A percentile compares a stretch with the other conserved stretches of the same genome.
Conservation (phyloP, 2,888 invertebrate genomes). For the Disparrhopalites patrizii region DNA sequence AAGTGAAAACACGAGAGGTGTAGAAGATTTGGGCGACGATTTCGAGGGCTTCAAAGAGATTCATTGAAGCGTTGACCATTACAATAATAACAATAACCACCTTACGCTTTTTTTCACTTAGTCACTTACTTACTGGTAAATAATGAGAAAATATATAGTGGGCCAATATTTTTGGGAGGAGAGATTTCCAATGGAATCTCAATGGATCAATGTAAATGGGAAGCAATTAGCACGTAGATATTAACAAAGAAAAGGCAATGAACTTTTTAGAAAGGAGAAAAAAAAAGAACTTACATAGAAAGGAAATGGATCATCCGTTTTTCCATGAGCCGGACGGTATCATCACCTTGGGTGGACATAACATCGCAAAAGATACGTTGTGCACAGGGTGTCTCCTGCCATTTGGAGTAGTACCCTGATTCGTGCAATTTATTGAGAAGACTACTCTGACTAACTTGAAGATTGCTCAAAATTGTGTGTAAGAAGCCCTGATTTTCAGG, state of each 20-base stretch:
- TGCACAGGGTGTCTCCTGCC: constrained; percentile 73
- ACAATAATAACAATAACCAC: too few species aligned
- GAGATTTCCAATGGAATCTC: too few species aligned
- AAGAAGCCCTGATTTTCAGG: constrained; percentile 42
- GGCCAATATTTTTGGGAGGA: too few species aligned
- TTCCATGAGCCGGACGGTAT: constrained; percentile 70
- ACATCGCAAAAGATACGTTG: constrained; percentile 73
- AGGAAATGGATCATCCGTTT: constrained; percentile 72
- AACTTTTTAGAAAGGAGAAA: neutral
- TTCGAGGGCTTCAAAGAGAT: too few species aligned
- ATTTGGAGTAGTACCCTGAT: constrained; percentile 55
- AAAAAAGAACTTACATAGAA: constrained; percentile 62
- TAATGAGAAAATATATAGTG: too few species aligned
- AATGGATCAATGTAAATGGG: neutral
- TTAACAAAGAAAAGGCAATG: neutral
- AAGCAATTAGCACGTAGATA: neutral
- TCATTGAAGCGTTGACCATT: too few species aligned
- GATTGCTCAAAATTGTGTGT: constrained; percentile 43
- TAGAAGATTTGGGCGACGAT: too few species aligned
- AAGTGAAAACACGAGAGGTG: too few species aligned
- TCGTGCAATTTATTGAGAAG: constrained; percentile 51
- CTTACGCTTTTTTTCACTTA: too few species aligned
- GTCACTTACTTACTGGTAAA: too few species aligned
- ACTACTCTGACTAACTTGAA: constrained; percentile 50
- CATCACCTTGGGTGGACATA: constrained; percentile 65